These are phyloP conservation scores for Automeris io DNA, from an alignment of 2,888 invertebrate species.

Conservation along the genomic window DNA sequence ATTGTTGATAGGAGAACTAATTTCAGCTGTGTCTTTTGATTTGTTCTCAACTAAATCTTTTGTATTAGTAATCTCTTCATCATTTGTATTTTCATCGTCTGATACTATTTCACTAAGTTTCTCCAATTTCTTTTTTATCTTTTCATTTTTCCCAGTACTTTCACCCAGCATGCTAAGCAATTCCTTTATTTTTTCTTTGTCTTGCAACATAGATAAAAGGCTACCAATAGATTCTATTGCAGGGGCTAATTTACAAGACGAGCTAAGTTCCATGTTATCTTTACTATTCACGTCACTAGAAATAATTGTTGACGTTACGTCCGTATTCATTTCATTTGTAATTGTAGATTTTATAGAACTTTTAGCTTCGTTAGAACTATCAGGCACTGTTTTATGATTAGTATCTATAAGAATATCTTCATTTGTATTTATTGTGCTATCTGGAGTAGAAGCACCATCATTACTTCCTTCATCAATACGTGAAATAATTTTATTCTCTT, in stretches of 20 bases:
- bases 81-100: slow-evolving; percentile 46
- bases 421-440: slow-evolving; percentile 49
- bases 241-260: slow-evolving; percentile 23
- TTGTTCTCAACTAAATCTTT: slow-evolving; percentile 10
- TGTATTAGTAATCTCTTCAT: slow-evolving; percentile 1
- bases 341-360: slow-evolving; percentile 27
- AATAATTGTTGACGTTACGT: slow-evolving; percentile 43
- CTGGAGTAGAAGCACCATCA: slow-evolving; percentile 38
- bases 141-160: slow-evolving; percentile 56
- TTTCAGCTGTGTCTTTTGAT: slow-evolving; percentile 6
- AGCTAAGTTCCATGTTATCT: slow-evolving; percentile 19
- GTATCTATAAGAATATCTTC: slow-evolving; percentile 17
- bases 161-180: slow-evolving; percentile 59
- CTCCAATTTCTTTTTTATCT: slow-evolving; percentile 76
- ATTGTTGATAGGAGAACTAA: background rate
- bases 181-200: slow-evolving; percentile 69
- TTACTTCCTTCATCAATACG: slow-evolving; percentile 13
- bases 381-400: slow-evolving; percentile 30
- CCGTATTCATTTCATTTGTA: slow-evolving; percentile 21
- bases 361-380: slow-evolving; percentile 45
- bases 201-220: slow-evolving; percentile 55
- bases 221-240: slow-evolving; percentile 43
- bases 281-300: slow-evolving; percentile 20
- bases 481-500: slow-evolving; percentile 11
- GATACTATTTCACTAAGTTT: slow-evolving; percentile 75